Evolutionary conservation across 2,113 vertebrate species (phyloP).

Genomic region (Onychorhynchus coronatus): DNA sequence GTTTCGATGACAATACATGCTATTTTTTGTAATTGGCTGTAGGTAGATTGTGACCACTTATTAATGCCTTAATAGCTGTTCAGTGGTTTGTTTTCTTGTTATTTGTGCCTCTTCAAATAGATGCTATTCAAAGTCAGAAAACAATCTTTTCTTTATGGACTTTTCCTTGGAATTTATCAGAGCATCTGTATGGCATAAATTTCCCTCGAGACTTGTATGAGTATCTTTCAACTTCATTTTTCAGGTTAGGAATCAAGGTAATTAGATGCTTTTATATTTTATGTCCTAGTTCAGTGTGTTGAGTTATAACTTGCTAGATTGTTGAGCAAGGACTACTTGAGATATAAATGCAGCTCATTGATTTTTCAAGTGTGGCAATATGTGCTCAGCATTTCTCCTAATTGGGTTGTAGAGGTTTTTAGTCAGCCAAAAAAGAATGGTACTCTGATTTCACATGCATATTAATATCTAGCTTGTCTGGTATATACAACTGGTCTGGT

Average conservation of each 20-base stretch:
- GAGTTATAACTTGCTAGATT: neutral
- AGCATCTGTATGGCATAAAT: neutral
- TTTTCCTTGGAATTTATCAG: neutral
- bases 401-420: neutral
- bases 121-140: conserved; percentile 7
- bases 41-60: neutral
- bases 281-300: neutral
- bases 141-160: neutral
- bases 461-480: neutral
- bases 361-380: neutral
- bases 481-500: neutral
- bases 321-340: neutral
- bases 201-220: neutral
- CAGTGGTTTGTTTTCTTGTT: neutral
- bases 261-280: neutral
- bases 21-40: neutral
- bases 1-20: neutral
- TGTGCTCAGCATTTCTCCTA: neutral
- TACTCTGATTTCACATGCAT: neutral
- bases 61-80: neutral
- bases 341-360: neutral
- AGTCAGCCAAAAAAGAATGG: neutral
- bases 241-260: neutral
- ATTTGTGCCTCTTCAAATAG: neutral
- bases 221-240: neutral